These are phyloP conservation scores for Saxicola maurus DNA, from an alignment of 2,797 vertebrate genomes.

Conservation along the genomic window DNA sequence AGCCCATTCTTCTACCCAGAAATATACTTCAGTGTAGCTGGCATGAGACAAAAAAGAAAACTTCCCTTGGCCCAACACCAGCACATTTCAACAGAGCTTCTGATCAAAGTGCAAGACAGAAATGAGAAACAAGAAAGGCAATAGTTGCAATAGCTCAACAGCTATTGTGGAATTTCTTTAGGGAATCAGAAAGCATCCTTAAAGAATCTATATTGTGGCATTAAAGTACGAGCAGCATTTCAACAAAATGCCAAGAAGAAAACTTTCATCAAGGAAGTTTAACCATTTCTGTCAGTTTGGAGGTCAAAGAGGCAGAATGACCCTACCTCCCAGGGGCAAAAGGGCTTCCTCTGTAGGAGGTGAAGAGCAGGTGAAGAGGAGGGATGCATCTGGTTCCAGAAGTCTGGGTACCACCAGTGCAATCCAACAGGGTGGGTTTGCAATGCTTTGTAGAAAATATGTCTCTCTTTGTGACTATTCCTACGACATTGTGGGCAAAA, in stretches of 20 bases:
- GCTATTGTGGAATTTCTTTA: constrained; percentile 26
- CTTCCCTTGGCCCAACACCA: background rate
- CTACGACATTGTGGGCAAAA: background rate
- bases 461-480: background rate
- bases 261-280: background rate
- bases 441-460: background rate
- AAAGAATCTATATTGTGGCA: constrained; percentile 5
- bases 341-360: background rate
- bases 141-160: constrained; percentile 6
- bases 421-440: background rate
- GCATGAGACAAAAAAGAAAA: constrained; percentile 38
- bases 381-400: background rate
- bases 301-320: background rate
- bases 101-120: constrained; percentile 35
- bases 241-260: background rate
- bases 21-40: constrained; percentile 6
- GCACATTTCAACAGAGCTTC: constrained; percentile 23
- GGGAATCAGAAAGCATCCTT: constrained; percentile 1
- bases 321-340: background rate
- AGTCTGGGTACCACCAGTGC: background rate
- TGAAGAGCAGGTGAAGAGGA: constrained; percentile 8
- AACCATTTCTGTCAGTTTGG: background rate
- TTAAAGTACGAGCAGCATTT: background rate
- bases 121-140: constrained; percentile 30
- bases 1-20: constrained; percentile 28